Evolutionary conservation across 2,113 vertebrate genomes (phyloP).

Genomic region (Pygathrix nemaeus): DNA sequence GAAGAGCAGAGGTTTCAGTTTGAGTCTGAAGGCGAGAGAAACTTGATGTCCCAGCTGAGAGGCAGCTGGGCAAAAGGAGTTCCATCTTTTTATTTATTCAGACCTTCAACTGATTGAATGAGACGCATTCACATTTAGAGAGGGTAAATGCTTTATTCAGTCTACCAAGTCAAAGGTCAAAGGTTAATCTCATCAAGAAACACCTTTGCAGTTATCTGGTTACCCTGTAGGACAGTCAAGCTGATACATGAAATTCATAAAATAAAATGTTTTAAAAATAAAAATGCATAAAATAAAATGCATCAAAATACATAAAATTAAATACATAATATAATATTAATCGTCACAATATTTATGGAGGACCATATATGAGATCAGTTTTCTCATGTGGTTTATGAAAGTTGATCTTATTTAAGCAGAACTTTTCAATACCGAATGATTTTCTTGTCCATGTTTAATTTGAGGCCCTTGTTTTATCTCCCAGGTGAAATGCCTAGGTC

Average conservation of each 20-base stretch:
- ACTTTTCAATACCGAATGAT: constrained; percentile 55
- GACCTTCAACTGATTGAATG: neutral
- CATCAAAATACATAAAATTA: too few species aligned
- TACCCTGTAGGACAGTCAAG: neutral
- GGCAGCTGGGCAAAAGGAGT: neutral
- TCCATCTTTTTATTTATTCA: neutral
- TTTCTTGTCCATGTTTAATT: constrained; percentile 28
- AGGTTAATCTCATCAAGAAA: neutral
- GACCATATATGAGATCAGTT: neutral
- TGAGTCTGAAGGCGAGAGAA: neutral
- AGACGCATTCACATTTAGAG: neutral
- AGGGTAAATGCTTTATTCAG: neutral
- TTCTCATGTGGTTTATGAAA: neutral
- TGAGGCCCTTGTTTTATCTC: neutral
- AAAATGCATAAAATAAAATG: too few species aligned
- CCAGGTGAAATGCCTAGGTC: neutral
- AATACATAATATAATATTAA: neutral
- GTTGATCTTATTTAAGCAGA: neutral
- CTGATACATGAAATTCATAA: neutral
- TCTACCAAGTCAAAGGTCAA: neutral
- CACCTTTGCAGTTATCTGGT: neutral
- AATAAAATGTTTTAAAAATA: too few species aligned
- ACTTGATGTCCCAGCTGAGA: neutral
- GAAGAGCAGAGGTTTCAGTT: neutral
- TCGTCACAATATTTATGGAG: neutral